Base-by-base conservation (phyloP, 2,797 vertebrate species). In the Hyperoplus lanceolatus region DNA sequence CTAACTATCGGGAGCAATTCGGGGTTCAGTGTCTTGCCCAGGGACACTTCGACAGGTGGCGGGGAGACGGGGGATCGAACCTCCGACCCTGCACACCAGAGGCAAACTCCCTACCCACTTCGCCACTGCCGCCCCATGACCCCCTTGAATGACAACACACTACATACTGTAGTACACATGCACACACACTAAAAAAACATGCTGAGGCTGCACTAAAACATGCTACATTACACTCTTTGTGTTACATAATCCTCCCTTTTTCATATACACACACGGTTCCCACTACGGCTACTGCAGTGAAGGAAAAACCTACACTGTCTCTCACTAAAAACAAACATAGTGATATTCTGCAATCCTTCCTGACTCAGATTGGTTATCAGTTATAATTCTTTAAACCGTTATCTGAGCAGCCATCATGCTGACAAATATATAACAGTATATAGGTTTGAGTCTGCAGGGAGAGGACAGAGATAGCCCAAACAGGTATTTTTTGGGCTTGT, bases 181-280 rank as follows among this genome's bases (percentile, higher is more conserved):
- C 41, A 62, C 56, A 56, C 29, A 50, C 39, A 67, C n/a, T 16
- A 56, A 56, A 64, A 62, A 48, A 59, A 61, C 59, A 73, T 39
- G 80, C 67, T 54, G 48, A 57, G 0, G 45, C 55, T 63, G 59
- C 59, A 56, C 29, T 67, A 21, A 81, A 71, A 62, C 55, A 69
- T 69, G 64, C 64, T 62, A 51, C 29, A 45, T 72, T 77, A 61
- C 62, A 60, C 58, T 41, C 18, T 48, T 3, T 63, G 13, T 49
- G 64, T 82, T 82, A 65, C 10, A 53, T 76, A 75, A 86, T 66
- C 57, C 1, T 29, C 51, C 56, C 8, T 45, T 3, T 6, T 29
- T 29, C 29, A 29, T 29, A 53, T 13, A 64, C 8, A 55, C 48
- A 51, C 57, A 29, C 1, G 55, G 39, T 49, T 63, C 42, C 56